These are phyloP conservation scores for Dexiosoma caninum DNA, from an alignment of 2,888 invertebrate genomes.

Conservation along the genomic window DNA sequence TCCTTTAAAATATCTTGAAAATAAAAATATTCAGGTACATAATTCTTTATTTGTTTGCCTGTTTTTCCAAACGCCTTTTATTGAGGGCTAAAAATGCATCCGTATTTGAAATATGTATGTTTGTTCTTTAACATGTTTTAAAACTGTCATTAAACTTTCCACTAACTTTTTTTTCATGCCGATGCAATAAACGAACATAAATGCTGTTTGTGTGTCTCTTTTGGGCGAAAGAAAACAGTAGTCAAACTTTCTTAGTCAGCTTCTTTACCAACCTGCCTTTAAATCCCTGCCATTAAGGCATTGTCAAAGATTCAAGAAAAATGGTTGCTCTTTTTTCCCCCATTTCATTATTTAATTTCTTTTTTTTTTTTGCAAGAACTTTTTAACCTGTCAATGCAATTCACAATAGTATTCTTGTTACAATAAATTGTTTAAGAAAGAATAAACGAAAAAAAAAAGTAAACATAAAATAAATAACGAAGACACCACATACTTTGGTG, in stretches of 20 bases:
- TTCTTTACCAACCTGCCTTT: slow-evolving; percentile 3
- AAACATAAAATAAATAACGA: no score
- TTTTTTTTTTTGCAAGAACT: background rate
- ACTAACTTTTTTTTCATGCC: background rate
- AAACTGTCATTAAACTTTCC: slow-evolving; percentile 76
- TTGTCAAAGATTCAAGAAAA: slow-evolving; percentile 1
- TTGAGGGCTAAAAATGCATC: no score
- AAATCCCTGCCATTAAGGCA: slow-evolving; percentile 40
- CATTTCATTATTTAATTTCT: background rate
- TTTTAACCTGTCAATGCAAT: slow-evolving; percentile 59
- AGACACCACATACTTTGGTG: background rate
- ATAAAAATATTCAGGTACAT: no score
- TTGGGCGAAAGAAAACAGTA: background rate
- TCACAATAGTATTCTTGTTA: slow-evolving; percentile 59
- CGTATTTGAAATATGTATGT: background rate
- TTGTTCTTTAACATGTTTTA: slow-evolving; percentile 61
- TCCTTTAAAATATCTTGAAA: no score
- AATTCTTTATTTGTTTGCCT: no score
- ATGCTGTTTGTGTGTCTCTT: slow-evolving; percentile 5
- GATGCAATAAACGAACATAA: slow-evolving; percentile 37
- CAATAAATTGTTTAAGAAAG: slow-evolving; percentile 48
- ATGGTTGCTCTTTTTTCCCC: background rate
- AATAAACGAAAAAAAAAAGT: background rate
- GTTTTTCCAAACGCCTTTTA: no score
- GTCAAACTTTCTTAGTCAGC: slow-evolving; percentile 26